These are phyloP conservation scores for Elaphurus davidianus DNA, from an alignment of 2,113 vertebrate species.

Conservation along the genomic window DNA sequence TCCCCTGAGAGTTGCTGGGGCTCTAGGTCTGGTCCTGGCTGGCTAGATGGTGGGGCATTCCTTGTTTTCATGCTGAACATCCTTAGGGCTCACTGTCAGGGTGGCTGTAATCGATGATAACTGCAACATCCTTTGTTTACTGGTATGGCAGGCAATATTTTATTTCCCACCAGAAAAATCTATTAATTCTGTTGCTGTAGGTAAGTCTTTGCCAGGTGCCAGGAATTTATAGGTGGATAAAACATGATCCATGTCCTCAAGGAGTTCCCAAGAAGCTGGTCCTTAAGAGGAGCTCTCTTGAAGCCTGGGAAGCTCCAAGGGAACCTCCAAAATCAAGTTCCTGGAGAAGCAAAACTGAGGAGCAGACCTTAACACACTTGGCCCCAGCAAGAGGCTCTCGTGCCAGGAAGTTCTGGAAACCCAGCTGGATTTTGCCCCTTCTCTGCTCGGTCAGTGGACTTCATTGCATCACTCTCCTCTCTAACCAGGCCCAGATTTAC, in stretches of 20 bases:
- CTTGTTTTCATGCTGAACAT: not conserved
- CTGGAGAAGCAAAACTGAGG: not conserved
- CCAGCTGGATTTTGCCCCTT: constrained; percentile 2
- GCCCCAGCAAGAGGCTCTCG: not conserved
- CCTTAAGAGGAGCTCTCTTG: not conserved
- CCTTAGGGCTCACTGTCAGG: not conserved
- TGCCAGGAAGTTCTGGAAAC: not conserved
- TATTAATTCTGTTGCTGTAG: not conserved
- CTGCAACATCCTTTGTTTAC: not conserved
- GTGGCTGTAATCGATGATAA: not conserved
- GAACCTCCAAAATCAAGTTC: not conserved
- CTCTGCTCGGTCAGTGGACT: not conserved
- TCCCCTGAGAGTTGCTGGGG: not conserved
- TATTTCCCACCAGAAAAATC: not conserved
- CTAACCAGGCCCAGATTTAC: not conserved
- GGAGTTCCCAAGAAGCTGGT: not conserved
- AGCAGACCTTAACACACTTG: not conserved
- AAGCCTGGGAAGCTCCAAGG: not conserved
- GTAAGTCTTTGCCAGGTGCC: not conserved
- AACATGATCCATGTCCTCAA: not conserved
- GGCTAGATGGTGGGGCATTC: not conserved
- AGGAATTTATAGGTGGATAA: not conserved
- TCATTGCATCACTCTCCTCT: not conserved
- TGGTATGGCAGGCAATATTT: not conserved
- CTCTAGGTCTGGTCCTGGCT: not conserved